Conservation (phyloP, 2,113 vertebrate species). For the Arenaria interpres region DNA sequence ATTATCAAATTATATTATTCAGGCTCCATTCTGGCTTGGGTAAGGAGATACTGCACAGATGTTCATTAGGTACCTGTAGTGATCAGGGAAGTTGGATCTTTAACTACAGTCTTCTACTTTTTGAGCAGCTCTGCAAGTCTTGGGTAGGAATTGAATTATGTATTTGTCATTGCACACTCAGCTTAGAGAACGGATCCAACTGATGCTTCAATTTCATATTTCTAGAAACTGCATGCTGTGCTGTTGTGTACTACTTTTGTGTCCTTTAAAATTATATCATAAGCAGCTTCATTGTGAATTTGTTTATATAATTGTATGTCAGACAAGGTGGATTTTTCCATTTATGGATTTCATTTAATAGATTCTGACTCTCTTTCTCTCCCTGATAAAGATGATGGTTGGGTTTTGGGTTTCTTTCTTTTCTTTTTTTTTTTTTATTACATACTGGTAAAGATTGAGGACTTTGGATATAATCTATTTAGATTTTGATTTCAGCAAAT, state of each 20-base stretch:
- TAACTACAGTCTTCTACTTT: neutral
- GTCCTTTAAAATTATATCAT: neutral
- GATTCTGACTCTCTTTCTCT: neutral
- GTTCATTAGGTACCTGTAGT: neutral
- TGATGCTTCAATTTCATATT: neutral
- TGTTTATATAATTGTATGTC: neutral
- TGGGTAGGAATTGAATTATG: neutral
- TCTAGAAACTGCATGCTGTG: neutral
- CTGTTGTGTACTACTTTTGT: neutral
- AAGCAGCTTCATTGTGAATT: neutral
- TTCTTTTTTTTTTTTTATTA: neutral
- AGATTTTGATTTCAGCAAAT: neutral
- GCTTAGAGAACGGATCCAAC: neutral
- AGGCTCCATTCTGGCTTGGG: neutral
- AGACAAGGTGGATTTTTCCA: neutral
- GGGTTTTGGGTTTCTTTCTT: no score
- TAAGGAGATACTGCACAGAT: neutral
- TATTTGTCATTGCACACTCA: fast-evolving
- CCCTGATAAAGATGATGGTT: neutral
- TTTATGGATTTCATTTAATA: neutral
- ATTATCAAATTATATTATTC: neutral
- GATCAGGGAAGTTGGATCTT: neutral
- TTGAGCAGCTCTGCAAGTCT: neutral
- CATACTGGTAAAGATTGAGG: neutral
- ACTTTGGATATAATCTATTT: neutral